phyloP scores from a whole-genome alignment of 37 sponge, comb jelly and placozoan genomes.

The Geodia barretti region DNA sequence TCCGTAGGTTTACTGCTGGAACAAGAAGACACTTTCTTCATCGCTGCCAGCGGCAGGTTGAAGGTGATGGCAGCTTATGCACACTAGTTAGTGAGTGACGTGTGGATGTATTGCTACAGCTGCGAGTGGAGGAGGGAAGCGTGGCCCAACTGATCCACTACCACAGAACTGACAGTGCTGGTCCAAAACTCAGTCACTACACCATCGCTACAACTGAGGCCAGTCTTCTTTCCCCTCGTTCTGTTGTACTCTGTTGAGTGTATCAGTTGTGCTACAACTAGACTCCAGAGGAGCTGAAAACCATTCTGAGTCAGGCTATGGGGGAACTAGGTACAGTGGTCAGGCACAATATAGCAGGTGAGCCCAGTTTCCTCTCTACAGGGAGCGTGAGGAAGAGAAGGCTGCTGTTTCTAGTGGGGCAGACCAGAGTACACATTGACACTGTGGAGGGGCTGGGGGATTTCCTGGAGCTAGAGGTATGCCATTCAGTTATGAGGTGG shows the following conservation, averaged over 20 bases:
- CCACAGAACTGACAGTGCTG: slow-evolving; percentile 48
- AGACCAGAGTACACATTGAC: slow-evolving; percentile 82
- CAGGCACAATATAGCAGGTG: background rate
- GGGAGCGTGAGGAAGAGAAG: slow-evolving; percentile 71
- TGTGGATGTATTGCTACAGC: slow-evolving; percentile 12
- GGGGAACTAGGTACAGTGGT: slow-evolving; percentile 50
- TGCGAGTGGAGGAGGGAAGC: slow-evolving; percentile 40
- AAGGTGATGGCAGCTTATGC: slow-evolving; percentile 47
- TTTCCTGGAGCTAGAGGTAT: slow-evolving; percentile 82
- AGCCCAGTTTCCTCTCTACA: background rate
- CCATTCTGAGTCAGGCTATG: slow-evolving; percentile 38
- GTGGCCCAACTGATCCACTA: slow-evolving; percentile 69
- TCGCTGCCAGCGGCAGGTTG: slow-evolving; percentile 57
- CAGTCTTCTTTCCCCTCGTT: background rate
- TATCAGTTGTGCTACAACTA: background rate
- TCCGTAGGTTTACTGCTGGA: slow-evolving; percentile 39
- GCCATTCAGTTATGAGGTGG: background rate
- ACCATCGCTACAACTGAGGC: slow-evolving; percentile 37
- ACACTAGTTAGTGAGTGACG: background rate
- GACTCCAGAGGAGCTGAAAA: slow-evolving; percentile 36
- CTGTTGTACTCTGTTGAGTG: background rate
- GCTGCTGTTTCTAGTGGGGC: slow-evolving; percentile 70
- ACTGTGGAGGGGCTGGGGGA: slow-evolving; percentile 67
- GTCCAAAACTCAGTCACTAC: slow-evolving; percentile 71
- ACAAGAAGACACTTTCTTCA: slow-evolving; percentile 83